Percentiles rank a stretch among this genome's conserved stretches.
These are phyloP conservation scores for Propithecus coquereli DNA, from an alignment of 2,113 vertebrate genomes.

Conservation along the genomic window DNA sequence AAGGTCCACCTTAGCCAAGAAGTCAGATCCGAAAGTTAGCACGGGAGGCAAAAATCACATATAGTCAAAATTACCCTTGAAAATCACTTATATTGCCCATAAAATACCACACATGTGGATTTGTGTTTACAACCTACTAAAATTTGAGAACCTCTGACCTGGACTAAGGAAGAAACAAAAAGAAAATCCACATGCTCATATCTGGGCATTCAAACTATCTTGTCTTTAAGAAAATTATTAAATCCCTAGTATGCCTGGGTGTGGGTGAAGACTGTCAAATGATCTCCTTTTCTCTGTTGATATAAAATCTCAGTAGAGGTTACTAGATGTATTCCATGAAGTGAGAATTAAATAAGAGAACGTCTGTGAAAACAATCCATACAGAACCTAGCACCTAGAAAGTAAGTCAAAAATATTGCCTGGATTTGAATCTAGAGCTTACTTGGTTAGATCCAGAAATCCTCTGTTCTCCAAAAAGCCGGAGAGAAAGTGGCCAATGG, in stretches of 20 bases:
- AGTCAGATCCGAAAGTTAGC: not conserved
- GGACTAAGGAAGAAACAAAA: not conserved
- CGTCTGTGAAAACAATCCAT: not conserved
- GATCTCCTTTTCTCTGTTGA: not conserved
- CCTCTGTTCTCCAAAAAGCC: not conserved
- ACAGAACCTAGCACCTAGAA: not conserved
- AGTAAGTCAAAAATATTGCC: not conserved
- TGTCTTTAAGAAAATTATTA: not conserved
- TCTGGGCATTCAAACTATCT: not conserved
- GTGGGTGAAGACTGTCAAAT: not conserved
- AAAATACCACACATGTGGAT: not conserved
- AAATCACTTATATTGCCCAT: not conserved
- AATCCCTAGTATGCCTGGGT: not conserved
- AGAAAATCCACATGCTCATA: not conserved
- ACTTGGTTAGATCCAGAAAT: not conserved
- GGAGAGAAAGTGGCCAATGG: not conserved
- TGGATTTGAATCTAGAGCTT: not conserved
- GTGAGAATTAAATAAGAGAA: not conserved
- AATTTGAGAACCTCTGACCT: not conserved
- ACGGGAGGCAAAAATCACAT: not conserved
- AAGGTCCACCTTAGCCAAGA: not conserved
- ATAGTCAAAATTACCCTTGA: not conserved
- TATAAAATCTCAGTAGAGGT: not conserved
- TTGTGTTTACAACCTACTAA: not conserved
- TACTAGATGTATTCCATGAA: not conserved